Evolutionary conservation across 2,113 vertebrate genomes (phyloP), one percentile per base, ranked within the genome.

Genomic region (Phycodurus eques): DNA sequence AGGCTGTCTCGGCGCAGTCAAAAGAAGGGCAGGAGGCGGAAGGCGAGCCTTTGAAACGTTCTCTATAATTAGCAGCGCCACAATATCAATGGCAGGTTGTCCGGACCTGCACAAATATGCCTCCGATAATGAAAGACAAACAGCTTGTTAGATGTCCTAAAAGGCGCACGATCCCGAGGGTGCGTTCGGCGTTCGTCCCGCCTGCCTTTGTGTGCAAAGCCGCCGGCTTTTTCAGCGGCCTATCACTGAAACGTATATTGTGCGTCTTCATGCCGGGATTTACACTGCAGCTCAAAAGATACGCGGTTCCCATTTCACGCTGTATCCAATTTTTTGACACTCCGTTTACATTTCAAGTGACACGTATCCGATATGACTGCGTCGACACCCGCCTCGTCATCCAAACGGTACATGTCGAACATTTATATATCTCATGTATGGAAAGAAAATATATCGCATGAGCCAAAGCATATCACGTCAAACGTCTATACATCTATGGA

Each of bases 11-110:
- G 53, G 53, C 20, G 7, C n/a, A 56, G 53, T 56, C 53, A 56
- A n/a, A 81, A 77, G 73, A 83, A 86, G 74, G 13, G 72, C n/a
- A 27, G 22, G 15, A 31, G 27, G 31, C 33, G 31, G 19, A 77
- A 71, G 69, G 49, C 49, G 54, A 74, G 75, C 44, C 88, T 91
- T 89, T 91, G 88, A 91, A 89, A 87, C 61, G 43, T 75, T 74
- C 85, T 83, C 91, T 92, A 87, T 92, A 92, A 91, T 92, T 91
- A 91, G 81, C 82, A 42, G 61, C 64, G 60, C 73, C 74, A 73
- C 75, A 79, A 79, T 85, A 82, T 88, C 85, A 83, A 68, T 67
- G 51, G 77, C 80, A 85, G 84, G 89, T 85, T 89, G 85, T 83
- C 87, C 64, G 72, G 81, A 88, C 86, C 88, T 90, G 87, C 83